phyloP scores from a whole-genome alignment of 1,140 invertebrate genomes.

The Drosophila gunungcola region DNA sequence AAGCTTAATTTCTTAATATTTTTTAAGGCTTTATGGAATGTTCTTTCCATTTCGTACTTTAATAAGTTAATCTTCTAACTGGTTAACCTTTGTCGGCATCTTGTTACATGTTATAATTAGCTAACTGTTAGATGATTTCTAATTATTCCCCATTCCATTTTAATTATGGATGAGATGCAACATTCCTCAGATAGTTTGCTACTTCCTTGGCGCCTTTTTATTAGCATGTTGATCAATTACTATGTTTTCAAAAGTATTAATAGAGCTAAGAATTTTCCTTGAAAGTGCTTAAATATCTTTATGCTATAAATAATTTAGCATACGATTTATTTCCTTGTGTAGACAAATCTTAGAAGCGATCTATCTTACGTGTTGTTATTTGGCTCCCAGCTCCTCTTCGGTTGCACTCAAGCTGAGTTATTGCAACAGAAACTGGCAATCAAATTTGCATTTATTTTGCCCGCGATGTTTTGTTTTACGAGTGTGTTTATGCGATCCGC shows the following conservation, averaged over 20 bases:
- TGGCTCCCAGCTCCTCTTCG: background rate
- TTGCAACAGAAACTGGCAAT: constrained; percentile 57
- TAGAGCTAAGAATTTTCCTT: background rate
- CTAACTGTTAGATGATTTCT: constrained; percentile 21
- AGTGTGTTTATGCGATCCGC: constrained; percentile 46
- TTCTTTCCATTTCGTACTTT: constrained; percentile 14
- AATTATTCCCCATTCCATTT: constrained; percentile 24
- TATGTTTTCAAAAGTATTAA: too few species aligned
- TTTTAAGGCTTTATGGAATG: constrained; percentile 5
- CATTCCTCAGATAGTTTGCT: constrained; percentile 24
- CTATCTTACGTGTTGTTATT: constrained; percentile 1
- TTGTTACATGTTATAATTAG: constrained; percentile 45
- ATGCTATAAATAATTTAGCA: background rate
- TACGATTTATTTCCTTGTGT: background rate
- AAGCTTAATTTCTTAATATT: constrained; percentile 61
- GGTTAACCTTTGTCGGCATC: constrained; percentile 50
- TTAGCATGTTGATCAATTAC: constrained; percentile 2
- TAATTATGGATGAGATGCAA: constrained; percentile 34
- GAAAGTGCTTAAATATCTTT: too few species aligned
- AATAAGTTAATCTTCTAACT: constrained; percentile 17
- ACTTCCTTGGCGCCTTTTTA: constrained; percentile 30
- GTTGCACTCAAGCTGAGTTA: constrained; percentile 24
- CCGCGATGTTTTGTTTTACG: constrained; percentile 27
- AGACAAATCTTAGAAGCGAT: constrained; percentile 3
- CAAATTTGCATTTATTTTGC: constrained; percentile 55